Conservation (phyloP, 1,140 invertebrate species). For the Brachionus calyciflorus region DNA sequence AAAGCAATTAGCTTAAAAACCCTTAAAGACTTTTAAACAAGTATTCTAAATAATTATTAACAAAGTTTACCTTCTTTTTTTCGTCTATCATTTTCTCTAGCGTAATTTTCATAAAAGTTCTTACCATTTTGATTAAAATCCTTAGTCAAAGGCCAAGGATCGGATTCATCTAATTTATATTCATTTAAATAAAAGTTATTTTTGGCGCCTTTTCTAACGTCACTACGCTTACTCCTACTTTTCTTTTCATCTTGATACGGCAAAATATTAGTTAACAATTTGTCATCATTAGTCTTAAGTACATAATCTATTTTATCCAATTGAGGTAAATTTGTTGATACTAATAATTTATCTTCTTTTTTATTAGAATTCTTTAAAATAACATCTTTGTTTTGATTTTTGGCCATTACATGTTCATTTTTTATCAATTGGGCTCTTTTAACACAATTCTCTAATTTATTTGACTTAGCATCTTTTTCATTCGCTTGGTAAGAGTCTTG, state of each 20-base stretch:
- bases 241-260: conserved; percentile 1
- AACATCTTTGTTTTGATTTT: neutral
- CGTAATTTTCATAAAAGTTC: conserved; percentile 39
- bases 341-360: neutral
- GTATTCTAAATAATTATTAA: too few species aligned
- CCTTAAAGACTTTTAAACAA: too few species aligned
- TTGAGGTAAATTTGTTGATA: conserved; percentile 8
- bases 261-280: conserved; percentile 21
- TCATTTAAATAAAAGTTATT: neutral
- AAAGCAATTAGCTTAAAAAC: too few species aligned
- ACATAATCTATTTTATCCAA: conserved; percentile 42
- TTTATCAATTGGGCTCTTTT: conserved; percentile 14
- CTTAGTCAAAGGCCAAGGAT: neutral
- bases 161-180: neutral
- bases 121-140: conserved; percentile 3
- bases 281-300: conserved; percentile 27
- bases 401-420: neutral
- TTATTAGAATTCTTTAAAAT: neutral
- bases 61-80: conserved; percentile 47
- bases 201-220: neutral
- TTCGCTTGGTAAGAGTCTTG: neutral
- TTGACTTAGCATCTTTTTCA: too few species aligned
- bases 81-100: conserved; percentile 34
- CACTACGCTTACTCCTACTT: neutral
- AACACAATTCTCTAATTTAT: too few species aligned